Percentiles rank a stretch among this genome's conserved stretches.
Evolutionary conservation across 2,113 vertebrate species (phyloP).

Genomic region (Heterotilapia buettikoferi): DNA sequence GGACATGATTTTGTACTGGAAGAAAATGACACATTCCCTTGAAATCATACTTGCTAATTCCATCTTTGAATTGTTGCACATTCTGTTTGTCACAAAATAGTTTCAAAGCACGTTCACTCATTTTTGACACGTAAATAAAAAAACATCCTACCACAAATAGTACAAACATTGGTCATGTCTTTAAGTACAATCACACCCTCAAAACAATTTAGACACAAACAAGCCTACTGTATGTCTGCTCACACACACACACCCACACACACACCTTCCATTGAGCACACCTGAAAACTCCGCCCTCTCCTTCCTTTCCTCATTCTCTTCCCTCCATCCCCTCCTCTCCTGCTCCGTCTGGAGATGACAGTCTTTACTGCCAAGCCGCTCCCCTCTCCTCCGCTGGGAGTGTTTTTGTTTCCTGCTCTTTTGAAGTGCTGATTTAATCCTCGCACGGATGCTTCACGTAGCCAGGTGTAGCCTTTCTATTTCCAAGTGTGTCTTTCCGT

Average conservation of each 20-base stretch:
- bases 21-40: neutral
- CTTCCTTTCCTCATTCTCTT: constrained; percentile 21
- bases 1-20: neutral
- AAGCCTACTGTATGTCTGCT: neutral
- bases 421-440: constrained; percentile 79
- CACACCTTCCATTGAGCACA: constrained; percentile 36
- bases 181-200: neutral
- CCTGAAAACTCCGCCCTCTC: constrained; percentile 58
- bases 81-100: neutral
- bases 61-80: neutral
- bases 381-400: constrained; percentile 63
- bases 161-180: neutral
- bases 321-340: constrained; percentile 18
- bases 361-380: constrained; percentile 52
- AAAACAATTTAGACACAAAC: neutral
- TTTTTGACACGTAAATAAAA: neutral
- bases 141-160: neutral
- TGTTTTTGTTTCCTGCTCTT: constrained; percentile 70
- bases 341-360: constrained; percentile 59
- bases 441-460: constrained; percentile 59
- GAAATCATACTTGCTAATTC: neutral
- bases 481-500: constrained; percentile 43
- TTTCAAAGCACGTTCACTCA: neutral
- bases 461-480: constrained; percentile 66
- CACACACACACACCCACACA: constrained; percentile 1